Percentiles rank a stretch among this genome's conserved stretches.
Evolutionary conservation across 2,888 invertebrate genomes (phyloP).

Genomic region (Lamellibrachia satsuma): DNA sequence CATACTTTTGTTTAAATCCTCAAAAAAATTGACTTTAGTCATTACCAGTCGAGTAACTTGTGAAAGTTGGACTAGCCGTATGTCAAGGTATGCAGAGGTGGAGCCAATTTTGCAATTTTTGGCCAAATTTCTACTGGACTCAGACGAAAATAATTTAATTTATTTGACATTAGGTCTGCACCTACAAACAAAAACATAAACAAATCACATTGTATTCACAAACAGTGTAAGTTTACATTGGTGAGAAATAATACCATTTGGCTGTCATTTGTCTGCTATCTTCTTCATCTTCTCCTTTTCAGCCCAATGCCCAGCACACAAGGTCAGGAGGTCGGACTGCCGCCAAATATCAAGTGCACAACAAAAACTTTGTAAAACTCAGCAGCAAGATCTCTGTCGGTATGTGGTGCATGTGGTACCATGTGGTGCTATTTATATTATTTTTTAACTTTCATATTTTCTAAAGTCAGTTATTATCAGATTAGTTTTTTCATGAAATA

Average conservation of each 20-base stretch:
- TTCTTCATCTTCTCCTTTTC: neutral
- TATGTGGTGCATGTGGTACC: neutral
- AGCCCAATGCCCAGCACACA: conserved; percentile 25
- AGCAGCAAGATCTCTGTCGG: conserved; percentile 21
- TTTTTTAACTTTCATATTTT: neutral
- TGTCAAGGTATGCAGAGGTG: too few relatives aligned
- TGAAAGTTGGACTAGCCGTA: too few relatives aligned
- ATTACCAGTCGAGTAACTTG: too few relatives aligned
- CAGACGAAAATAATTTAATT: too few relatives aligned
- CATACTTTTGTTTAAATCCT: too few relatives aligned
- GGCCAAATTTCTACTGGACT: too few relatives aligned
- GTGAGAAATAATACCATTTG: neutral
- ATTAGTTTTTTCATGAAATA: too few relatives aligned
- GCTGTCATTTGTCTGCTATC: neutral
- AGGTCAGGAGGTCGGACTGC: neutral
- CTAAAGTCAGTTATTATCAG: too few relatives aligned
- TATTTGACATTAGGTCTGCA: too few relatives aligned
- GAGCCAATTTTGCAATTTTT: too few relatives aligned
- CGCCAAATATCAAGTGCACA: conserved; percentile 21
- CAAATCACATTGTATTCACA: neutral
- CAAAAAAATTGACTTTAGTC: too few relatives aligned
- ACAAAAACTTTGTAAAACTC: conserved; percentile 7
- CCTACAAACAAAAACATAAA: neutral
- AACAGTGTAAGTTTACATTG: neutral
- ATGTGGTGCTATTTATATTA: neutral